Evolutionary conservation across 1,140 invertebrate genomes (phyloP).

Genomic region (Araneus ventricosus): DNA sequence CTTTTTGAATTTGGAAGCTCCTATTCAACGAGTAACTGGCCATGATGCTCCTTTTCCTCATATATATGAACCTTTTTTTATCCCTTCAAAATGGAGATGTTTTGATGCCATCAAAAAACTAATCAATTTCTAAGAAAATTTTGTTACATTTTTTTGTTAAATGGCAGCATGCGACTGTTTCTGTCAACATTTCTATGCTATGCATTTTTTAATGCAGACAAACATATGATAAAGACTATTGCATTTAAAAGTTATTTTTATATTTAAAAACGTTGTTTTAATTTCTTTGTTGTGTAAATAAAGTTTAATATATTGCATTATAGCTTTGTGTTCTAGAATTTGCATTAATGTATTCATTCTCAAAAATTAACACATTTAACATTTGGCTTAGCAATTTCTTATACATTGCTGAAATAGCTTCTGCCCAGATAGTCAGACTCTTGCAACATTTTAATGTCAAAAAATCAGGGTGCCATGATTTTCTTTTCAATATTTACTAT

Average conservation of each 20-base stretch:
- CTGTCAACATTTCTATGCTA: background rate
- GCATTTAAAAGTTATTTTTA: slow-evolving; percentile 2
- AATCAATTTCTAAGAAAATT: slow-evolving; percentile 85
- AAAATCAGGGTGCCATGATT: no score
- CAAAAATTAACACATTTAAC: no score
- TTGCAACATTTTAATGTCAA: no score
- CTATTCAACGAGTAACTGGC: slow-evolving; percentile 93
- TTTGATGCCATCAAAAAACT: slow-evolving; percentile 89
- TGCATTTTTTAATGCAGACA: background rate
- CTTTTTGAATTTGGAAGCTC: slow-evolving; percentile 96
- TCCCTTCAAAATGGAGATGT: slow-evolving; percentile 96
- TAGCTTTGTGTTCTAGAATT: no score
- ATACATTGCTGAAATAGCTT: no score
- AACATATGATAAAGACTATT: background rate
- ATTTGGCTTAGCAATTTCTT: no score
- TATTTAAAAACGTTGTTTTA: background rate
- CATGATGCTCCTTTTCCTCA: slow-evolving; percentile 99
- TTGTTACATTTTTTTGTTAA: background rate
- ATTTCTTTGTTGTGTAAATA: slow-evolving; percentile 8
- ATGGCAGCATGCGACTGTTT: background rate
- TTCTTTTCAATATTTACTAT: no score
- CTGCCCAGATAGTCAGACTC: no score
- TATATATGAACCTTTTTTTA: slow-evolving; percentile 96
- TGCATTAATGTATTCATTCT: no score
- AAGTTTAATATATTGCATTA: background rate